Percentiles rank a stretch among this genome's conserved stretches.
Evolutionary conservation across 2,113 vertebrate genomes (phyloP).

Genomic region (Sisor rabdophorus): DNA sequence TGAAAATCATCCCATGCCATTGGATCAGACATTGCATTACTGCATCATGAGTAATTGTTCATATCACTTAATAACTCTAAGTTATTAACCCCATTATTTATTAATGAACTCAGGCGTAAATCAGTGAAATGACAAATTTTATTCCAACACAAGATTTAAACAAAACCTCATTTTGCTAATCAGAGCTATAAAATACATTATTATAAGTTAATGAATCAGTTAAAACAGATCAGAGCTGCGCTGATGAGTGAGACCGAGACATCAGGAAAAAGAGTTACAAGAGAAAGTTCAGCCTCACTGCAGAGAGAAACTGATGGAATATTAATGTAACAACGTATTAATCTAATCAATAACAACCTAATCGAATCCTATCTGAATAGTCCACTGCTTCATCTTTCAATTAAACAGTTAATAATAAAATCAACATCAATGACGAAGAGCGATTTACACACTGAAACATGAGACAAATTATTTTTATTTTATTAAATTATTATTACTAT

Average conservation of each 20-base stretch:
- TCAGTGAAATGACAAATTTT: neutral
- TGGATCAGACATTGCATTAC: neutral
- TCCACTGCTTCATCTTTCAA: neutral
- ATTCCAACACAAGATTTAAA: neutral
- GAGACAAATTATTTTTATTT: neutral
- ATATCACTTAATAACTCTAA: neutral
- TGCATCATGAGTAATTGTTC: neutral
- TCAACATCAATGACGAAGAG: too few relatives aligned
- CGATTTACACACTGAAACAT: too few relatives aligned
- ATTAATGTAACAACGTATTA: neutral
- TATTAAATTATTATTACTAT: conserved; percentile 6
- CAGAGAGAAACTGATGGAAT: neutral
- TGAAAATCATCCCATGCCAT: neutral
- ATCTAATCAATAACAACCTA: neutral
- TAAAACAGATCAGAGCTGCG: neutral
- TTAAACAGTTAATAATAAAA: neutral
- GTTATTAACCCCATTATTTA: neutral
- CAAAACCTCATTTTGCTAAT: neutral
- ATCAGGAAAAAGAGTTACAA: neutral
- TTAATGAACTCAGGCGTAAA: neutral
- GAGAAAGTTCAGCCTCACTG: neutral
- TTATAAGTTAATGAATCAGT: neutral
- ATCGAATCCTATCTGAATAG: neutral
- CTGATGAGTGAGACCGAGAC: neutral
- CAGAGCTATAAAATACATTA: neutral